Percentiles rank a stretch among this genome's conserved stretches.
Evolutionary conservation across 1,140 invertebrate genomes (phyloP).

Genomic region (Lasaia peninsularis): DNA sequence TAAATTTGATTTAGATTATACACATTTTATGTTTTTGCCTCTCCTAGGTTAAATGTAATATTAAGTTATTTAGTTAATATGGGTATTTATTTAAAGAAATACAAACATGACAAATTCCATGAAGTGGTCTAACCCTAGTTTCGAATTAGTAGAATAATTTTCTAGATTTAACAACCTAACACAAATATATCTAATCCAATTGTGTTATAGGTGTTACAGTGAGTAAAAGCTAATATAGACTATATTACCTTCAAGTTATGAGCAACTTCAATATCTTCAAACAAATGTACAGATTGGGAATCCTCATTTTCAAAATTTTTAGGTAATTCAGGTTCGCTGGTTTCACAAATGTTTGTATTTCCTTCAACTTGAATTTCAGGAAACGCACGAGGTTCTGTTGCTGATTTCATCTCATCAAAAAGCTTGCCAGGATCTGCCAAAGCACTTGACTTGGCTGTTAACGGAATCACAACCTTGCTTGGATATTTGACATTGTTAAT

Average conservation of each 20-base stretch:
- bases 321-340: slow-evolving; percentile 16
- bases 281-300: slow-evolving; percentile 57
- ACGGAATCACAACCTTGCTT: slow-evolving; percentile 37
- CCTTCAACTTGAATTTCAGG: slow-evolving; percentile 28
- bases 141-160: no score
- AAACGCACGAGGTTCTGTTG: slow-evolving; percentile 47
- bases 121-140: no score
- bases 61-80: no score
- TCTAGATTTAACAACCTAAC: no score
- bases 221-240: slow-evolving; percentile 4
- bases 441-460: slow-evolving; percentile 39
- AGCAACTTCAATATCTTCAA: slow-evolving; percentile 65
- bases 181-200: no score
- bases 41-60: no score
- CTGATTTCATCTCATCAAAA: slow-evolving; percentile 48
- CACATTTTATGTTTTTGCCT: no score
- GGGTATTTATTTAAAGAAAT: no score
- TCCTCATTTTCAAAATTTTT: slow-evolving; percentile 41
- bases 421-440: slow-evolving; percentile 39
- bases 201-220: neutral
- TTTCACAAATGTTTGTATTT: slow-evolving; percentile 25
- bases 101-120: no score
- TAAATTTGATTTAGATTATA: neutral
- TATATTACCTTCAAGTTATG: slow-evolving; percentile 56
- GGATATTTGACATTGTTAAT: slow-evolving; percentile 45